These are phyloP conservation scores for Lingula anatina DNA, from an alignment of 2,888 invertebrate species.

Conservation along the genomic window DNA sequence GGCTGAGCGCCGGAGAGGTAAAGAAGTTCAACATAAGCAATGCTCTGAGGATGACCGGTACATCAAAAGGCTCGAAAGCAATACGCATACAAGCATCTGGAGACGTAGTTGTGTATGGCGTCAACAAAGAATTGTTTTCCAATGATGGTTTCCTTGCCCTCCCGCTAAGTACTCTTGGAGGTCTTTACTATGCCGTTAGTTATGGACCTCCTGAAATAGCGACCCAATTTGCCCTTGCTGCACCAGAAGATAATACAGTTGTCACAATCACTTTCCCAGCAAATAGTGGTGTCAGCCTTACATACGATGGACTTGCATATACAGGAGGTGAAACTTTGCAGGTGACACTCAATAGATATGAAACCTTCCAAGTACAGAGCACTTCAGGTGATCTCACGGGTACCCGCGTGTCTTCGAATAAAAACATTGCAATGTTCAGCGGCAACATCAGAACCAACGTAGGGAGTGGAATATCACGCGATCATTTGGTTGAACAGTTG, in stretches of 20 bases:
- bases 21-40: not conserved
- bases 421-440: conserved; percentile 15
- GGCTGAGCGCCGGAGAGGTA: not conserved
- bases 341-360: conserved; percentile 3
- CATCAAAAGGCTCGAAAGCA: not conserved
- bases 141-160: not conserved
- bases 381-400: conserved; percentile 16
- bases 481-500: too few species aligned
- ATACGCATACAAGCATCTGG: not conserved
- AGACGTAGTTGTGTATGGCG: not conserved
- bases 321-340: too few species aligned
- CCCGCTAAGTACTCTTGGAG: not conserved
- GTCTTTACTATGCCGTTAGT: not conserved
- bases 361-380: conserved; percentile 4
- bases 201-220: not conserved
- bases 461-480: too few species aligned
- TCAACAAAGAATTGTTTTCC: not conserved
- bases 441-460: too few species aligned
- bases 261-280: too few species aligned
- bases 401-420: conserved; percentile 6
- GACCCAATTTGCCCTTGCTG: not conserved
- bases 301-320: too few species aligned
- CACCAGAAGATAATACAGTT: too few species aligned
- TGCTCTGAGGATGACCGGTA: not conserved
- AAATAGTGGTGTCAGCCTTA: too few species aligned